Conservation (phyloP, 37 sponge, comb jelly and placozoan genomes). For the Ephydatia muelleri region DNA sequence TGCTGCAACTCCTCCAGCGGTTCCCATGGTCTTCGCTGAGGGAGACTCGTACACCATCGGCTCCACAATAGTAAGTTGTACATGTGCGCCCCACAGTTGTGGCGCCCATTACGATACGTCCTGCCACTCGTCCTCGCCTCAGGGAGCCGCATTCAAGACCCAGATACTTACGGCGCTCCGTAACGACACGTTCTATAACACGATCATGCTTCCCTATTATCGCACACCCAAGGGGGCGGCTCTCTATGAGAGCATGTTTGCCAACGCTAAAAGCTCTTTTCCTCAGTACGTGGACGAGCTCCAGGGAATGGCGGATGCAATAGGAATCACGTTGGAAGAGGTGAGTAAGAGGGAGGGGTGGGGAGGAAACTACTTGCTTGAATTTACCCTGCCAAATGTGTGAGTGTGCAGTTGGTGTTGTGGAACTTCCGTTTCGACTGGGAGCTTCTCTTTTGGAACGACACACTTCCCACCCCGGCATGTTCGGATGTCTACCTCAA, state of each 20-base stretch:
- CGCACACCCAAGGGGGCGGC: slow-evolving; percentile 14
- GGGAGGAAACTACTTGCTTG: no score
- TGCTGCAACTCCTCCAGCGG: no score
- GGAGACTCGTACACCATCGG: no score
- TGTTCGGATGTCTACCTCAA: slow-evolving; percentile 31
- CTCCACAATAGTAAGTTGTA: no score
- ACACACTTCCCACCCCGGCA: slow-evolving; percentile 19
- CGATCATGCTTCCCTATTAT: slow-evolving; percentile 19
- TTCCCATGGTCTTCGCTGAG: no score
- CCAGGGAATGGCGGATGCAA: slow-evolving; percentile 39
- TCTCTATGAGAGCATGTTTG: slow-evolving; percentile 7
- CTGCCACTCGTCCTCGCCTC: not conserved
- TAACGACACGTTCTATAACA: slow-evolving; percentile 30
- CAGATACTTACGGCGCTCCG: slow-evolving; percentile 19
- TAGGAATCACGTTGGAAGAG: slow-evolving; percentile 10
- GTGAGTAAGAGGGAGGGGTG: no score
- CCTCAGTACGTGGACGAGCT: slow-evolving; percentile 53
- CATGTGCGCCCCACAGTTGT: no score
- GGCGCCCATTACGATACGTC: no score
- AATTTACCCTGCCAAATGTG: no score
- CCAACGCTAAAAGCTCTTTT: not conserved
- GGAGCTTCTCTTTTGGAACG: not conserved
- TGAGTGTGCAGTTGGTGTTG: slow-evolving; percentile 14
- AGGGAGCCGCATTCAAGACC: slow-evolving; percentile 13
- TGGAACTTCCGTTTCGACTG: slow-evolving; percentile 47